Base-by-base conservation (phyloP, 2,797 vertebrate species). In the Jordanella pulchra region DNA sequence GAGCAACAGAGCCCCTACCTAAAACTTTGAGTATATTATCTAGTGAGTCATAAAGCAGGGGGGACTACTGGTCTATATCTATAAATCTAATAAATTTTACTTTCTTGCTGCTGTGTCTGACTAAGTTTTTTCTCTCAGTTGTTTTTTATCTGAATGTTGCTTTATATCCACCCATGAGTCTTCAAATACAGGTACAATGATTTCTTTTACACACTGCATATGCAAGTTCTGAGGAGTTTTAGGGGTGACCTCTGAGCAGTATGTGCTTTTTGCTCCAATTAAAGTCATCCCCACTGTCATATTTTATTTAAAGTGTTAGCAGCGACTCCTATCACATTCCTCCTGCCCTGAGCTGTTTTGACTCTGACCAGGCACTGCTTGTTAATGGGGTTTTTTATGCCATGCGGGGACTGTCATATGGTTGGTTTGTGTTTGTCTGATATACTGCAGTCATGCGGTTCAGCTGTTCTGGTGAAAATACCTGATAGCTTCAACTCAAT, bases 161-260 rank as follows among this genome's bases (percentile, higher is more conserved):
- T n/a, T 44, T 58, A 44, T 60, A 47, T 30, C 70, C 64, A 56
- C 18, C 71, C 39, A 17, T 76, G 74, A 67, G 15, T 67, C 63
- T 54, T 14, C 1, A 60, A 72, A 75, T 76, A 3, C 77, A 90
- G 87, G 87, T 87, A 87, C 87, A 77, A 67, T 50, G 3, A n/a
- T 15, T 42, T 44, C 7, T 64, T 44, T 64, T 64, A 14, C n/a
- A 45, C 42, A 47, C 15, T 2, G 17, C 6, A 14, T 23, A 11
- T 18, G 50, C n/a, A n/a, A 10, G 27, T 17, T 39, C 1, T 71
- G 47, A 44, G 28, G 55, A 7, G 55, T 10, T 54, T 65, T 15
- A 11, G 54, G 1, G 0, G 48, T 6, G 1, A 12, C 32, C 27
- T 28, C 5, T n/a, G 28, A 35, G 48, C 30, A 35, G 0, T 13